Conservation (phyloP, 92 coral and sea anemone species). For the Muricea muricata region DNA sequence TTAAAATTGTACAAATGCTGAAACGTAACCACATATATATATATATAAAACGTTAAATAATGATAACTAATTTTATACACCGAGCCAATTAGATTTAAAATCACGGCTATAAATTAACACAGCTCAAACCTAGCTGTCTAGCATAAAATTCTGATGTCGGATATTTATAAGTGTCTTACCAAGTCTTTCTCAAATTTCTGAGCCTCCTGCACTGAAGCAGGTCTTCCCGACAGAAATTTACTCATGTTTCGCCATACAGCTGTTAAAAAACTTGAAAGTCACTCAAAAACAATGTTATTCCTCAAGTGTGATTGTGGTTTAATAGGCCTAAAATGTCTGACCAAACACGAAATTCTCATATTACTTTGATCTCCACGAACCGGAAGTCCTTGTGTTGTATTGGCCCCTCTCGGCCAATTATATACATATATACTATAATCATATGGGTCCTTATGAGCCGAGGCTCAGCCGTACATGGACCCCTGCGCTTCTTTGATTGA, state of each 20-base stretch:
- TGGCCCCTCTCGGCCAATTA: not conserved
- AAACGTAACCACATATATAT: too few species aligned
- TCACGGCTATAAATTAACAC: too few species aligned
- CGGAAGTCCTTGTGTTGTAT: not conserved
- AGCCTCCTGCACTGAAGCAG: constrained; percentile 75
- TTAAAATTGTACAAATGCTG: too few species aligned
- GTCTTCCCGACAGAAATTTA: constrained; percentile 61
- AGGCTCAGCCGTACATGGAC: too few species aligned
- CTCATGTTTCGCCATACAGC: constrained; percentile 21
- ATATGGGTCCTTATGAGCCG: too few species aligned
- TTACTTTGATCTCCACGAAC: not conserved
- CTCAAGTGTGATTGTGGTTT: not conserved
- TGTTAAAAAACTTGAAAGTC: not conserved
- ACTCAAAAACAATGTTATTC: not conserved
- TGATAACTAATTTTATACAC: too few species aligned
- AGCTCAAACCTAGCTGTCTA: too few species aligned
- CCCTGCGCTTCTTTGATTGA: too few species aligned
- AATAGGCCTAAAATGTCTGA: not conserved
- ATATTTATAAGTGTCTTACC: constrained; percentile 51
- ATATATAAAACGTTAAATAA: too few species aligned
- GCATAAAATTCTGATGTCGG: not conserved
- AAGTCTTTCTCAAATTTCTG: constrained; percentile 91
- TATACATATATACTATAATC: too few species aligned
- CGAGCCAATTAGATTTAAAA: too few species aligned
- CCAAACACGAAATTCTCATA: not conserved